These are phyloP conservation scores for Columba guinea DNA, from an alignment of 2,797 vertebrate genomes.

Conservation along the genomic window DNA sequence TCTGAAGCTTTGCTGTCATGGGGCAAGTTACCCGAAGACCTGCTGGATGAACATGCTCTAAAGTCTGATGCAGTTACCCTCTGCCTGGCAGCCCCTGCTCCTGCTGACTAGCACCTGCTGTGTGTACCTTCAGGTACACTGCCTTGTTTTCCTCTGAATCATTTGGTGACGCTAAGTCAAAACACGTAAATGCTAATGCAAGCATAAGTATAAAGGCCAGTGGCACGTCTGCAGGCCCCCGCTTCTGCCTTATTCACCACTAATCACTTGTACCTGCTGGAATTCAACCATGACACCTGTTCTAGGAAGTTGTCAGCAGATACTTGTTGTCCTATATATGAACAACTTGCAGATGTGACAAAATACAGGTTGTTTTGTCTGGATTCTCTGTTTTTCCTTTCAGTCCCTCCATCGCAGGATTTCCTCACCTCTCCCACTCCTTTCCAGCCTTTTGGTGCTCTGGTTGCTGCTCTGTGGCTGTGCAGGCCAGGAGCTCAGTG, in stretches of 20 bases:
- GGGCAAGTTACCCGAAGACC: background rate
- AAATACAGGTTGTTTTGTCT: background rate
- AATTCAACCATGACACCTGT: background rate
- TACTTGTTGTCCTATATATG: background rate
- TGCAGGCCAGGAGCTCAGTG: background rate
- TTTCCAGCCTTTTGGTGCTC: background rate
- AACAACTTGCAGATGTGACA: background rate
- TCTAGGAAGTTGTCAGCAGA: background rate
- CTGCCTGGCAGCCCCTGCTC: background rate
- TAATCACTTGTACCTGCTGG: background rate
- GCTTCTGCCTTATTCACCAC: background rate
- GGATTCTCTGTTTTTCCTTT: background rate
- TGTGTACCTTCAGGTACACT: background rate
- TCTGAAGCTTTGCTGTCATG: background rate
- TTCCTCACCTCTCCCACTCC: background rate
- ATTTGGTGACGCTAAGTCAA: background rate
- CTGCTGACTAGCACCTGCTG: rapidly evolving
- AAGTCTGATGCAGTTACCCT: background rate
- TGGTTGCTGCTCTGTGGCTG: background rate
- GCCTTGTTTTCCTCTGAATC: background rate
- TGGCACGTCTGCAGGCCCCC: rapidly evolving
- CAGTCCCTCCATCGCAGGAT: background rate
- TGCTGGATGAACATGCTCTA: background rate
- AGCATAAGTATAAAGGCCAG: background rate
- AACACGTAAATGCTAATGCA: background rate